Percentiles rank a stretch among this genome's conserved stretches.
Evolutionary conservation across 2,113 vertebrate species (phyloP).

Genomic region (Motacilla alba): DNA sequence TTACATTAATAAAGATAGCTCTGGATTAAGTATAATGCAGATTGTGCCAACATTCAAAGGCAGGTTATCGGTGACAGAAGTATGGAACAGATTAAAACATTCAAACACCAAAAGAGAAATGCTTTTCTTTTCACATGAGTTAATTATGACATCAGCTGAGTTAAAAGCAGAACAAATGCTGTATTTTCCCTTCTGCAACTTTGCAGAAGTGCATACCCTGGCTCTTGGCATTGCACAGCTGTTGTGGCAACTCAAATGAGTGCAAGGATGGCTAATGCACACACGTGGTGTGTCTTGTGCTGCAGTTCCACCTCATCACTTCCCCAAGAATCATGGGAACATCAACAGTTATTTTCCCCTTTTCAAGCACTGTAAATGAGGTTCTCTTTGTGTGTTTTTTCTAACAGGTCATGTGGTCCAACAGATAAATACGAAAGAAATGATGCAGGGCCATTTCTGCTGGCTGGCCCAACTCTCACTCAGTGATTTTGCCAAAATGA

Average conservation of each 20-base stretch:
- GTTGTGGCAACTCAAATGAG: neutral
- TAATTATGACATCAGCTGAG: neutral
- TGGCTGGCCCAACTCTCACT: neutral
- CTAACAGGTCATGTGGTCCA: neutral
- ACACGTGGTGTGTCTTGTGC: neutral
- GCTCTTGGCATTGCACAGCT: neutral
- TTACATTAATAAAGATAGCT: neutral
- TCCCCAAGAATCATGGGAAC: neutral
- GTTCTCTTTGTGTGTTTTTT: slow-evolving; percentile 35
- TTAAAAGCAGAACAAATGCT: neutral
- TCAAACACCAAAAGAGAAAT: neutral
- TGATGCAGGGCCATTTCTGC: neutral
- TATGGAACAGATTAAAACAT: neutral
- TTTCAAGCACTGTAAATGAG: neutral
- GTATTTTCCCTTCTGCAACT: neutral
- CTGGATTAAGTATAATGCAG: neutral
- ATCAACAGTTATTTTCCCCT: neutral
- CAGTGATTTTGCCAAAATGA: neutral
- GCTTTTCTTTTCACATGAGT: neutral
- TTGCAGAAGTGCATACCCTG: neutral
- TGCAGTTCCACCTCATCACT: neutral
- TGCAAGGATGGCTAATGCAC: neutral
- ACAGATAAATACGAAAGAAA: neutral
- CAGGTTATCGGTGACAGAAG: neutral
- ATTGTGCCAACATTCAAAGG: neutral